Base-by-base conservation (phyloP, 2,113 vertebrate species). In the Pluvialis apricaria region DNA sequence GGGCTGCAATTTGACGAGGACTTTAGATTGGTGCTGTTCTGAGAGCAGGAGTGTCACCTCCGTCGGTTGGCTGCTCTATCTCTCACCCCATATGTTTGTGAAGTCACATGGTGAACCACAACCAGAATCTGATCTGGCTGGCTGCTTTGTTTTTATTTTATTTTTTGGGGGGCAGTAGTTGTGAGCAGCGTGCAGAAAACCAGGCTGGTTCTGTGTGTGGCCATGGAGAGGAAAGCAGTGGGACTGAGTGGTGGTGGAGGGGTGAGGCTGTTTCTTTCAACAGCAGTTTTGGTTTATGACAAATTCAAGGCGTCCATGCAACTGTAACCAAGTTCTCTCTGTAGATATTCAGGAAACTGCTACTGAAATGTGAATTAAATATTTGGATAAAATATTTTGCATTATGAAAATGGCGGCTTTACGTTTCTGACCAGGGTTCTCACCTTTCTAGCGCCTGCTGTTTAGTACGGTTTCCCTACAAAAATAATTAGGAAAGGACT, bases 81-180 rank as follows among this genome's bases (percentile, higher is more conserved):
- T 92, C 84, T 85, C 40, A 10, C 19, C 58, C 94, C 94, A 88
- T 76, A 76, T 94, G 92, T 85, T 52, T 20, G 62, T 55, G 82
- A 47, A 58, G 93, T 91, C 90, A 79, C 87, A 5, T 28, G 84
- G 47, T 31, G 73, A 84, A 32, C 90, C 49, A 15, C 70, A 65
- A 45, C 69, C 79, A 70, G 86, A 36, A 31, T 72, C 87, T 76
- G 87, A 90, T 95, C 68, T 91, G 86, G 49, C 89, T 79, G n/a
- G 10, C 38, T 80, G 38, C 69, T 86, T 47, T 14, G 54, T 19
- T 77, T 64, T 57, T 40, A 2, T 34, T 75, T 58, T 29, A 9
- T 73, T 47, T 65, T 32, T 34, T 13, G 16, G 58, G 11, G 36
- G 19, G 22, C 45, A 32, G 26, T 19, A 36, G 38, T 32, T 52